Base-by-base conservation (phyloP, 2,113 vertebrate species). In the Nibea coibor region DNA sequence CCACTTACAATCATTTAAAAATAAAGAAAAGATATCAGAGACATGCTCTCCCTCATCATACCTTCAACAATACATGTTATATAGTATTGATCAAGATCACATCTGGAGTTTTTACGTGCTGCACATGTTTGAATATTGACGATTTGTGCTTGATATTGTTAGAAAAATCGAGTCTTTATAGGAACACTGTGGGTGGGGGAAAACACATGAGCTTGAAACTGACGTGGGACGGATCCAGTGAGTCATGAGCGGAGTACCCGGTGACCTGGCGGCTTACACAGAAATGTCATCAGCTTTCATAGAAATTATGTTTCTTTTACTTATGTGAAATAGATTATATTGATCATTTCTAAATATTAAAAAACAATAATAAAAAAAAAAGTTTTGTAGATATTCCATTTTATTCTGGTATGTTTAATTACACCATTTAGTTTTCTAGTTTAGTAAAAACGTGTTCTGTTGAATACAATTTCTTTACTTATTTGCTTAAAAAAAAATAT, bases 171-270 rank as follows among this genome's bases (percentile, higher is more conserved):
- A 15, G n/a, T 57, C 1, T 5, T 64, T 20, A 63, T 35, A 26
- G 66, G 28, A 50, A 79, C 47, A 31, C 0, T 68, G 90, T 83
- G 66, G 86, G 82, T 7, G 88, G 88, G 83, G 88, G 53, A 70
- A 82, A 81, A 56, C 69, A 53, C 58, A 47, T 1, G 17, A 22
- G 56, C 24, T 28, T 65, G 8, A 73, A 74, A 66, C 26, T 28
- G 50, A 64, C 39, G 61, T 45, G 31, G 43, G 39, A 54, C 61
- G 80, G 39, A 77, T 7, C 79, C 31, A 39, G 35, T 82, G 82
- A 78, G 39, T 87, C 78, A 86, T 42, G 35, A 20, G 47, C 12
- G 35, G 35, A 39, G 35, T 9, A 1, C 35, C 35, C 35, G 14
- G 2, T 54, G 0, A 17, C 28, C 4, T 14, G 43, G 1, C 14